Evolutionary conservation across 2,888 invertebrate species (phyloP), one percentile per base, ranked within the genome.

Genomic region (Ophonus ardosiacus): DNA sequence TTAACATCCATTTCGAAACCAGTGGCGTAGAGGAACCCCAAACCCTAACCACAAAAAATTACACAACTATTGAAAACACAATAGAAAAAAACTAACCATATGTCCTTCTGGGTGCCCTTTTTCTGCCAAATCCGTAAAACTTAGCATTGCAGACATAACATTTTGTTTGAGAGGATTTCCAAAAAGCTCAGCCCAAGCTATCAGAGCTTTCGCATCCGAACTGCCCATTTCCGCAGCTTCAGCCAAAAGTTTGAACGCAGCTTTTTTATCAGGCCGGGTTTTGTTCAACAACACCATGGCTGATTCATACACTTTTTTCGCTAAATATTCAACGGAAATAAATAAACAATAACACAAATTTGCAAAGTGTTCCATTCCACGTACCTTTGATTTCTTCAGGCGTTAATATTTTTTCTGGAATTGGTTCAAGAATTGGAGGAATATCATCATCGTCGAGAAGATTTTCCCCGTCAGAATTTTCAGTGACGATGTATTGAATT

Each of bases 111-210:
- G 95, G 81, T 96, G 93, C 0, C 99, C 99, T 51, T 93, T 92
- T 7, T 94, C 94, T 0, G 95, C 95, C 56, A 98, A 92, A 87
- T 94, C 94, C 86, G 95, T 93, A 89, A 99, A 98, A 87, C 96
- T 95, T 63, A 93, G 92, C 88, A 93, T 94, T 0, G 98, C 98
- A 83, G 94, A 94, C 7, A 94, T 92, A 85, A 98, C 92, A 90
- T 98, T 95, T 88, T 97, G 94, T 59, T 94, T 93, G 13, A 97
- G 92, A 86, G 94, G 96, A 89, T 94, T 96, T 0, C 99, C 99
- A 88, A 98, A 95, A 6, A 99, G 91, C 88, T 96, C 94, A 0
- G 96, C 96, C 97, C 98, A 98, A 0, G 98, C 98, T 5, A 98
- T 91, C 90, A 96, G 93, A 86, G 97, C 96, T 90, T 95, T 94